phyloP scores from a whole-genome alignment of 2,888 invertebrate species.

The Lottia gigantea region DNA sequence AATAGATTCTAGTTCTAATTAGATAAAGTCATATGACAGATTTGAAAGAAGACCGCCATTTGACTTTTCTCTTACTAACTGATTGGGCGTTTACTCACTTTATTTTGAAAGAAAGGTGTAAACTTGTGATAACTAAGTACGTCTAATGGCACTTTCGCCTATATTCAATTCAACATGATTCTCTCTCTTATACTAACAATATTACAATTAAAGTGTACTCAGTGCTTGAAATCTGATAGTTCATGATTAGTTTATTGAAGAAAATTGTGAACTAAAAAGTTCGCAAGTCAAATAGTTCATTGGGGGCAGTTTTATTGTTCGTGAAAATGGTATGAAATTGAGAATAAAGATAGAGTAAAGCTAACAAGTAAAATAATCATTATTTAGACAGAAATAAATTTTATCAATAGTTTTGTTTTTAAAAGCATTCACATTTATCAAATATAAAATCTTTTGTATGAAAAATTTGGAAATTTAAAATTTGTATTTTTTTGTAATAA shows the following conservation, averaged over 20 bases:
- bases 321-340: constrained; percentile 6
- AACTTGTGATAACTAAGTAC: constrained; percentile 10
- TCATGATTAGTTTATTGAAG: constrained; percentile 5
- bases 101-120: constrained; percentile 8
- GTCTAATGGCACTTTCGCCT: constrained; percentile 10
- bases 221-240: constrained; percentile 3
- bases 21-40: constrained; percentile 19
- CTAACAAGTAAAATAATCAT: too few species aligned
- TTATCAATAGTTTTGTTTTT: too few species aligned
- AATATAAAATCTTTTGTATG: too few species aligned
- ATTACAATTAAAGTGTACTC: constrained; percentile 8
- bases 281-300: constrained; percentile 9
- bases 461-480: too few species aligned
- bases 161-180: constrained; percentile 7
- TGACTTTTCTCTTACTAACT: constrained; percentile 10
- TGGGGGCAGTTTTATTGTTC: constrained; percentile 3
- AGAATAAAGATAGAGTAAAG: constrained; percentile 1
- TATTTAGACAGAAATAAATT: too few species aligned
- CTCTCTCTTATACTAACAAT: constrained; percentile 7
- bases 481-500: too few species aligned
- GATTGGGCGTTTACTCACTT: constrained; percentile 8
- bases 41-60: constrained; percentile 11
- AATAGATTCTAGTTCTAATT: constrained; percentile 23
- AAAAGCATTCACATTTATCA: too few species aligned
- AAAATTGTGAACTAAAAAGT: constrained; percentile 6